Base-by-base conservation (phyloP, 2,797 vertebrate species). In the Poecilia gillii region DNA sequence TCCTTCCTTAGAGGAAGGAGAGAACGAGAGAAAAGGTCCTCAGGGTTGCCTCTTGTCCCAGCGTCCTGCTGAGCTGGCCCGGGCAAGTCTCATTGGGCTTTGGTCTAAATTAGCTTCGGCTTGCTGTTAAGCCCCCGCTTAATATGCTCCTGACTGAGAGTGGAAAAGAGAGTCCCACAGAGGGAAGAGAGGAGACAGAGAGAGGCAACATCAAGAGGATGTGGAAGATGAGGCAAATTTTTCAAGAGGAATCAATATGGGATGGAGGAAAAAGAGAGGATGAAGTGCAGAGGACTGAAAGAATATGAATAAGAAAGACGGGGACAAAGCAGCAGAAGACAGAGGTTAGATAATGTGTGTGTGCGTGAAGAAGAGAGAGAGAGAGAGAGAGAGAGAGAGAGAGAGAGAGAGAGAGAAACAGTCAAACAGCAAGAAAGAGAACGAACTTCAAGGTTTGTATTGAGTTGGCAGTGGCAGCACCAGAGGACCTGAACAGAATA, bases 401-500 rank as follows among this genome's bases (percentile, higher is more conserved):
- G 3, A 76, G 78, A 47, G 78, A 72, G 76, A 79, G 80, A 73
- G 53, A 79, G 73, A 68, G 66, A 85, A 49, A 77, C 4, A 74
- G 82, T 77, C 72, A 76, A 81, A 87, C 73, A 77, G 76, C 85
- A 86, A 86, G 83, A 90, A 80, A 88, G 25, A 80, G 81, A 90
- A 73, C 49, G 46, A 89, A 87, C 88, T 90, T 94, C 90, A 91
- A 90, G 91, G 91, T 92, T 90, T 88, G 81, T 91, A 91, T 89
- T 89, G 93, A 92, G 89, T 90, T 90, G 91, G 90, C 78, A 78
- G 85, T 93, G 89, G 92, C 91, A 88, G 91, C 77, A 82, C 88
- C 94, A 92, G 90, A 92, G 92, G 91, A 94, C 90, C 88, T 90
- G 90, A 92, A 88, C 85, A 91, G 90, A 93, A 91, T 87, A 91